phyloP scores from a whole-genome alignment of 2,888 invertebrate species.

The Euplagia quadripunctaria region DNA sequence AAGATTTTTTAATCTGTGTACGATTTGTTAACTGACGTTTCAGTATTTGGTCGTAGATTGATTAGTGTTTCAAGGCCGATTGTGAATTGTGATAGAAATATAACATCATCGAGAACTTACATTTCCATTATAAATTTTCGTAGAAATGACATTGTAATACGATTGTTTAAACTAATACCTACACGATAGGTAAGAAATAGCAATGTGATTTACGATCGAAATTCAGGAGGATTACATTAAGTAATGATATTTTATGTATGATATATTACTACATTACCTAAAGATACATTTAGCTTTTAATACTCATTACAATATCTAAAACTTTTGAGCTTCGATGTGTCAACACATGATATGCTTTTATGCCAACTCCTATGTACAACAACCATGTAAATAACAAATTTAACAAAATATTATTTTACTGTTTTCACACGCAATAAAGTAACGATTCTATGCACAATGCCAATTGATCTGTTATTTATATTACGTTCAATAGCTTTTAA shows the following conservation, averaged over 20 bases:
- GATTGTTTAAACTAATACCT: conserved; percentile 35
- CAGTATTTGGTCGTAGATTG: conserved; percentile 3
- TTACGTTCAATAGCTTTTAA: conserved; percentile 35
- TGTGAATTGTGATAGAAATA: conserved; percentile 1
- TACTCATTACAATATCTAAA: conserved; percentile 65
- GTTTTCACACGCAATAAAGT: conserved; percentile 51
- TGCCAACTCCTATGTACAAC: conserved; percentile 70
- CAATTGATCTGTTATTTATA: conserved; percentile 39
- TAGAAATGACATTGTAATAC: conserved; percentile 9
- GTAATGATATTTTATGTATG: conserved; percentile 50
- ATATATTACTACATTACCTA: conserved; percentile 55
- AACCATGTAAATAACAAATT: conserved; percentile 71
- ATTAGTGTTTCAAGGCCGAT: not conserved
- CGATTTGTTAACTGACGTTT: no score
- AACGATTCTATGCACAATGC: conserved; percentile 48
- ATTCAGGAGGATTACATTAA: conserved; percentile 47
- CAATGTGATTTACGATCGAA: conserved; percentile 38
- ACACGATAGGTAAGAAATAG: conserved; percentile 37
- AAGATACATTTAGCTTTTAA: conserved; percentile 56
- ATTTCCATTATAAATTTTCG: not conserved
- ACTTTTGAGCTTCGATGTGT: conserved; percentile 68
- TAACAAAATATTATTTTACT: conserved; percentile 68
- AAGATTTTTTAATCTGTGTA: not conserved
- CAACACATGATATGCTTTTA: conserved; percentile 76
- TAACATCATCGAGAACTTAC: conserved; percentile 8